These are phyloP conservation scores for Corythornis leucogaster DNA, from an alignment of 2,797 vertebrate species.

Conservation along the genomic window DNA sequence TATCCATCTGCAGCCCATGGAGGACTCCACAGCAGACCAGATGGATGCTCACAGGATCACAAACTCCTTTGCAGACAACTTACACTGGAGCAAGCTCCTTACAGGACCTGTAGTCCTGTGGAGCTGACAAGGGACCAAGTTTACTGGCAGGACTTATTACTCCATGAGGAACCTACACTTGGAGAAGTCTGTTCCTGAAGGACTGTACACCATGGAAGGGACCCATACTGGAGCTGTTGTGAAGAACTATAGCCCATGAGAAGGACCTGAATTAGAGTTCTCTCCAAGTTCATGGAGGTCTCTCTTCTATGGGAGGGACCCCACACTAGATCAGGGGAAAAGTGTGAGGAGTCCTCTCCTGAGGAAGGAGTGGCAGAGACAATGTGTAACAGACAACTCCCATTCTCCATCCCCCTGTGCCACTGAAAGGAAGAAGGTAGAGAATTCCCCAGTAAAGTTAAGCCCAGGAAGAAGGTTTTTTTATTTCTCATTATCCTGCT, in stretches of 20 bases:
- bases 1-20: background rate
- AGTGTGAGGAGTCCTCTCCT: background rate
- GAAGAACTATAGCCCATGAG: background rate
- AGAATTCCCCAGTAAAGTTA: background rate
- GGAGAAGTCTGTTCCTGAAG: too few relatives aligned
- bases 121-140: background rate
- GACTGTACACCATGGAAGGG: too few relatives aligned
- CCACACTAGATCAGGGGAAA: background rate
- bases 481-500: background rate
- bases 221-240: background rate
- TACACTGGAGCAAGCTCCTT: background rate
- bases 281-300: background rate
- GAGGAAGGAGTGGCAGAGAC: background rate
- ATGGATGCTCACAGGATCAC: too few relatives aligned
- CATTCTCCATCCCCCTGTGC: background rate
- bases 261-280: background rate
- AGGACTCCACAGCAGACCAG: too few relatives aligned
- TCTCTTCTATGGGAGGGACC: background rate
- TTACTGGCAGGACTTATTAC: background rate
- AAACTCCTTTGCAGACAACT: too few relatives aligned
- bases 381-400: background rate
- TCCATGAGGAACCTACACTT: too few relatives aligned
- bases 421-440: fast-evolving
- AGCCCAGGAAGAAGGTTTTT: background rate
- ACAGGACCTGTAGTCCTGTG: background rate